Evolutionary conservation across 1,140 invertebrate species (phyloP).

Genomic region (Melitaea cinxia): DNA sequence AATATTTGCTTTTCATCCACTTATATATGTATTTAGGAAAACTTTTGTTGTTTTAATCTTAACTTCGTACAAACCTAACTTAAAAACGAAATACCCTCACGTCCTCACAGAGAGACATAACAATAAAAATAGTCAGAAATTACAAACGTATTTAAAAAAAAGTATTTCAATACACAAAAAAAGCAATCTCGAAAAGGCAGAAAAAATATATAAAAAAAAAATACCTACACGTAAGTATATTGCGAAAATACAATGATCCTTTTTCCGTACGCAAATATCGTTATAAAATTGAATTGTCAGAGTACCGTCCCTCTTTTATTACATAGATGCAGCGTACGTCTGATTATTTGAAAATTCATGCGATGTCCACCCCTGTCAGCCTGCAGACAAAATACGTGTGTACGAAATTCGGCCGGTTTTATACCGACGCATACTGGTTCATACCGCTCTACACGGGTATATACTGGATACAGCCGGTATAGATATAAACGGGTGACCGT

Average conservation of each 20-base stretch:
- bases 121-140: too few relatives aligned
- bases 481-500: slow-evolving; percentile 26
- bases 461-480: slow-evolving; percentile 21
- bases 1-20: too few relatives aligned
- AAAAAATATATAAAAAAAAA: background rate
- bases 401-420: slow-evolving; percentile 61
- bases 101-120: too few relatives aligned
- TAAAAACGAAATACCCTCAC: too few relatives aligned
- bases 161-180: background rate
- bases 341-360: slow-evolving; percentile 74
- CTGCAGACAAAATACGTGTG: slow-evolving; percentile 64
- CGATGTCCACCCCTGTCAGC: slow-evolving; percentile 58
- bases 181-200: background rate
- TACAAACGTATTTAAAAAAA: too few relatives aligned
- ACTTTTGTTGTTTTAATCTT: too few relatives aligned
- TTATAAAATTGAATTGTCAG: slow-evolving; percentile 48
- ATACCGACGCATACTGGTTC: slow-evolving; percentile 40
- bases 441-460: slow-evolving; percentile 38
- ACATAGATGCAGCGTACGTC: slow-evolving; percentile 50
- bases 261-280: slow-evolving; percentile 41
- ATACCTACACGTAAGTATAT: slow-evolving; percentile 6
- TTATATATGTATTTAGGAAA: too few relatives aligned
- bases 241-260: slow-evolving; percentile 18
- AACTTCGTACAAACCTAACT: too few relatives aligned
- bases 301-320: slow-evolving; percentile 43